Evolutionary conservation across 1,140 invertebrate species (phyloP).

Genomic region (Fopius arisanus): DNA sequence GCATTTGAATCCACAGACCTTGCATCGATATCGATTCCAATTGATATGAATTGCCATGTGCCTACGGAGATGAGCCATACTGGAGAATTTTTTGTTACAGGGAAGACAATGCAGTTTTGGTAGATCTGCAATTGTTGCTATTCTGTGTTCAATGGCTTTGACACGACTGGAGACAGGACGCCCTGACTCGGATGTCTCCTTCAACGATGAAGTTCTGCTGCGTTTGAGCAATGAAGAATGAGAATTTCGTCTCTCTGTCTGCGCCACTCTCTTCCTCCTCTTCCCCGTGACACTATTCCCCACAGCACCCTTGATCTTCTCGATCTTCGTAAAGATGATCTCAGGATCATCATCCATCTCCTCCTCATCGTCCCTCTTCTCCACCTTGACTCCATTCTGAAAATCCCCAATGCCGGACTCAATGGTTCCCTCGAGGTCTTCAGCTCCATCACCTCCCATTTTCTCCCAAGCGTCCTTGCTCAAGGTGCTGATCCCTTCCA

Average conservation of each 20-base stretch:
- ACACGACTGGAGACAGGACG: slow-evolving; percentile 13
- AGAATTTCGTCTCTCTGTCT: not conserved
- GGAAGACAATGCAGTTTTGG: slow-evolving; percentile 51
- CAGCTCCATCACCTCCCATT: slow-evolving; percentile 14
- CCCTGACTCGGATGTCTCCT: not conserved
- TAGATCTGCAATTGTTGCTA: slow-evolving; percentile 40
- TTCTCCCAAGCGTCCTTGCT: slow-evolving; percentile 41
- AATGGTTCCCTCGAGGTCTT: not conserved
- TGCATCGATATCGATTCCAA: slow-evolving; percentile 61
- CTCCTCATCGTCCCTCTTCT: not conserved
- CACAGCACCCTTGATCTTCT: slow-evolving; percentile 15
- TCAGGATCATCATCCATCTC: slow-evolving; percentile 33
- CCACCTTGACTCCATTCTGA: not conserved
- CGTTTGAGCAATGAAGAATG: not conserved
- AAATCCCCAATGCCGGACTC: not conserved
- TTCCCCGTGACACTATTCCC: slow-evolving; percentile 16
- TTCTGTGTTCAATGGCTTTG: slow-evolving; percentile 35
- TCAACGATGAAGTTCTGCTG: not conserved
- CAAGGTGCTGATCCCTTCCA: slow-evolving; percentile 37
- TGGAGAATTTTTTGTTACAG: slow-evolving; percentile 53
- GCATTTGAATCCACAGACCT: slow-evolving; percentile 56
- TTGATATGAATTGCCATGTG: slow-evolving; percentile 62
- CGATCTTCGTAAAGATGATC: slow-evolving; percentile 37
- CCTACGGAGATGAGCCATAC: slow-evolving; percentile 48
- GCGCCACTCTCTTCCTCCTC: slow-evolving; percentile 24